These are phyloP conservation scores for Reticulitermes lucifugus DNA, from an alignment of 2,888 invertebrate genomes.

Conservation along the genomic window DNA sequence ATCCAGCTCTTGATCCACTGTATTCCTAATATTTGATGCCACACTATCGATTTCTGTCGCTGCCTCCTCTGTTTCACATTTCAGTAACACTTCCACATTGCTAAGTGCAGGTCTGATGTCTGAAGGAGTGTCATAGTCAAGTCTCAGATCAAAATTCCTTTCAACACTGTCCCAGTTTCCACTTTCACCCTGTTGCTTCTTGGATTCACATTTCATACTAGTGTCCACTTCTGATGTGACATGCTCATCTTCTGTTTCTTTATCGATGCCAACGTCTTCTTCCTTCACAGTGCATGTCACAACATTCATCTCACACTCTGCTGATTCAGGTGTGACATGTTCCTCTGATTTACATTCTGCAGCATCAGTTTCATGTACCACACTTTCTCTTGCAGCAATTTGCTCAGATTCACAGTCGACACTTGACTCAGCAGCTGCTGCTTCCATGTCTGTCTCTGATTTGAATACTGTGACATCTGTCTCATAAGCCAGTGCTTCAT, in stretches of 20 bases:
- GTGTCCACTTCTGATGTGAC: neutral
- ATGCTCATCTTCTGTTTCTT: neutral
- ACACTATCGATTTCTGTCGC: neutral
- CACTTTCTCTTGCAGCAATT: neutral
- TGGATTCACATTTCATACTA: neutral
- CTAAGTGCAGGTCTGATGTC: neutral
- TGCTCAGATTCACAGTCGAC: neutral
- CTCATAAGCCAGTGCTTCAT: conserved; percentile 9
- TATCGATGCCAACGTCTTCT: neutral
- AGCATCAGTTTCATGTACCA: neutral
- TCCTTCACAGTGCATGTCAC: neutral
- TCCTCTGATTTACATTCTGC: neutral
- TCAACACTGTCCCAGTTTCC: conserved; percentile 7
- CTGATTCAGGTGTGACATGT: neutral
- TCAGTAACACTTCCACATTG: neutral
- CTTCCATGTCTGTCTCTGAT: neutral
- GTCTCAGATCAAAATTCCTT: neutral
- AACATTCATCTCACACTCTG: neutral
- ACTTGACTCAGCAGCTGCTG: neutral
- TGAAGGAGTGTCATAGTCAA: neutral
- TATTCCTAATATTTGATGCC: neutral
- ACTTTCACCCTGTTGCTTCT: neutral
- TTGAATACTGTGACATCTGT: neutral
- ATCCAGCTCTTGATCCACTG: neutral
- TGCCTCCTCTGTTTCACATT: neutral